Evolutionary conservation across 2,888 invertebrate species (phyloP).

Genomic region (Athalia circularis): DNA sequence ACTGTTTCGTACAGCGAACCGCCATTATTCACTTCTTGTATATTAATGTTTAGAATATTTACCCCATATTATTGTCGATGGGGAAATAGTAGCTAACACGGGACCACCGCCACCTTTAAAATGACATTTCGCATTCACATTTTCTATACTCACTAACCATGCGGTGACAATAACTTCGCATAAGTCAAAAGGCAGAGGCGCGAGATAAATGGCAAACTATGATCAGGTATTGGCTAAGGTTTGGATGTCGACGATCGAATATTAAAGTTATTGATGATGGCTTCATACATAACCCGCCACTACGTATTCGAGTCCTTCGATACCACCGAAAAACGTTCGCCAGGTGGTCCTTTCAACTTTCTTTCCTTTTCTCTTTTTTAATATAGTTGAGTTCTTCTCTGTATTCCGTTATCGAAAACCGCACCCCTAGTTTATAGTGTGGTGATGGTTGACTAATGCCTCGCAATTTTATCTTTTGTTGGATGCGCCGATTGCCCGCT

Average conservation of each 20-base stretch:
- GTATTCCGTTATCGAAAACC: not conserved
- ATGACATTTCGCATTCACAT: constrained; percentile 14
- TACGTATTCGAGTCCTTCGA: constrained; percentile 43
- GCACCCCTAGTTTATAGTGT: constrained; percentile 58
- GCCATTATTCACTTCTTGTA: not conserved
- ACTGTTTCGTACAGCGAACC: not conserved
- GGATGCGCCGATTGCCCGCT: constrained; percentile 50
- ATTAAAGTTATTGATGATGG: constrained; percentile 60
- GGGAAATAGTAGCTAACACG: not conserved
- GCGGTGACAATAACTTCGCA: not conserved
- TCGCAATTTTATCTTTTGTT: constrained; percentile 62
- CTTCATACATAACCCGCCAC: constrained; percentile 55
- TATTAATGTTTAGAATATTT: not conserved
- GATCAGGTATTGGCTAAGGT: constrained; percentile 3
- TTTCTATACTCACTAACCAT: no score
- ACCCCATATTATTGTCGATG: constrained; percentile 3
- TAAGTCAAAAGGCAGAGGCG: no score
- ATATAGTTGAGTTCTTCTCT: not conserved
- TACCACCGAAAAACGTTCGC: constrained; percentile 56
- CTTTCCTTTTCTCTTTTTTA: not conserved
- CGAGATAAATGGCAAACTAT: not conserved
- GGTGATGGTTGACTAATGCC: constrained; percentile 66
- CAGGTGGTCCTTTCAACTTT: constrained; percentile 29
- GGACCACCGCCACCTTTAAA: not conserved
- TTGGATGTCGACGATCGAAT: constrained; percentile 50